Base-by-base conservation (phyloP, 2,113 vertebrate genomes). In the Eira barbara region DNA sequence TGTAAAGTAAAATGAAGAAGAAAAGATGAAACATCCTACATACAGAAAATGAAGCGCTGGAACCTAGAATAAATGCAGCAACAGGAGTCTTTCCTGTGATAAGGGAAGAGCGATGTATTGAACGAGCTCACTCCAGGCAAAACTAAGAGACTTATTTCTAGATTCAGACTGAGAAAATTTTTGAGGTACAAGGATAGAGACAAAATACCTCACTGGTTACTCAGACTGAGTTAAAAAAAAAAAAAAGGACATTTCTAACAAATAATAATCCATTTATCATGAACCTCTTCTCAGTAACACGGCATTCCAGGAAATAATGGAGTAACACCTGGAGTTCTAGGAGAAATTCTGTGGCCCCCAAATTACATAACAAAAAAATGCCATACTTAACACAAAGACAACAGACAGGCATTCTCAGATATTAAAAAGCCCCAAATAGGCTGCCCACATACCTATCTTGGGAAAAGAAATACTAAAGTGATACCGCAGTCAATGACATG, bases 101-200 rank as follows among this genome's bases (percentile, higher is more conserved):
- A 49, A 95, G 12, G 31, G n/a, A 95, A 91, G 36, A 78, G 27
- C 18, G 57, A 4, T 87, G 42, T 42, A 79, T 27, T 84, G 76
- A 92, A 63, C 1, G 88, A 78, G 20, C 18, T 89, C 39, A 73
- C 67, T 94, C 36, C 25, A 92, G 42, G 39, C 21, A 94, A 97
- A 96, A 84, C n/a, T 97, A 91, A 88, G 17, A 73, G 61, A 79
- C 31, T 71, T 52, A 82, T 59, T 96, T 97, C 83, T 34, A 87
- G 71, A 95, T 61, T 82, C 13, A 95, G 45, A 67, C 47, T 15
- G 13, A 27, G 61, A 91, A 74, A 34, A 11, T 2, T 59, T 86
- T 59, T 91, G 55, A 95, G 15, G 29, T 61, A 57, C n/a, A 65
- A 80, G 7, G 42, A 55, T 55, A 90, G 42, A 97, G 67, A 92